Evolutionary conservation across 2,888 invertebrate genomes (phyloP).

Genomic region (Tolmerus cingulatus): DNA sequence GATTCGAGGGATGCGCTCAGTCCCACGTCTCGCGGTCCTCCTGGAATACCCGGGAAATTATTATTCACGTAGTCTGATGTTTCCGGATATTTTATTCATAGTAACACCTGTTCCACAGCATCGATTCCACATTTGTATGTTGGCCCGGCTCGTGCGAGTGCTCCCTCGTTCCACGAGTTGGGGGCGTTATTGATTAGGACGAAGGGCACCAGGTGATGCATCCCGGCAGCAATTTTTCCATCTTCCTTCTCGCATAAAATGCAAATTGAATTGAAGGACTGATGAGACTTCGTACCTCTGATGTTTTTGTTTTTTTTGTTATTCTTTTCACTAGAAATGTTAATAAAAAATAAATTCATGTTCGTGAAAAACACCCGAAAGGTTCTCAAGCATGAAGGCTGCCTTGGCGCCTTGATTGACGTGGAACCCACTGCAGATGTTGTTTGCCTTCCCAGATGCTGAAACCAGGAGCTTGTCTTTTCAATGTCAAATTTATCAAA

Average conservation of each 20-base stretch:
- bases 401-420: neutral
- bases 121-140: constrained; percentile 29
- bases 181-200: constrained; percentile 6
- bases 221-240: neutral
- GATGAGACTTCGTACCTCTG: constrained; percentile 7
- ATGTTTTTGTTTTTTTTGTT: constrained; percentile 10
- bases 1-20: too few relatives aligned
- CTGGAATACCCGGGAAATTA: neutral
- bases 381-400: neutral
- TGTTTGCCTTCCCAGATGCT: neutral
- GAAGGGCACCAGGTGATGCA: neutral
- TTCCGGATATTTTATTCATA: constrained; percentile 31
- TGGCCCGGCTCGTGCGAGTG: neutral
- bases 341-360: constrained; percentile 16
- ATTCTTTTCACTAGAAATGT: neutral
- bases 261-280: constrained; percentile 10
- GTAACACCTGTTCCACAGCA: constrained; percentile 26
- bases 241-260: constrained; percentile 14
- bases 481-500: neutral
- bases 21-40: neutral
- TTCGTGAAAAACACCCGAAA: neutral
- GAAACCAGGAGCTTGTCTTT: neutral
- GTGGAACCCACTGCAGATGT: neutral
- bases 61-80: constrained; percentile 1
- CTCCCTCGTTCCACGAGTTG: neutral